phyloP scores from a whole-genome alignment of 2,113 vertebrate species.

The Gulo gulo region DNA sequence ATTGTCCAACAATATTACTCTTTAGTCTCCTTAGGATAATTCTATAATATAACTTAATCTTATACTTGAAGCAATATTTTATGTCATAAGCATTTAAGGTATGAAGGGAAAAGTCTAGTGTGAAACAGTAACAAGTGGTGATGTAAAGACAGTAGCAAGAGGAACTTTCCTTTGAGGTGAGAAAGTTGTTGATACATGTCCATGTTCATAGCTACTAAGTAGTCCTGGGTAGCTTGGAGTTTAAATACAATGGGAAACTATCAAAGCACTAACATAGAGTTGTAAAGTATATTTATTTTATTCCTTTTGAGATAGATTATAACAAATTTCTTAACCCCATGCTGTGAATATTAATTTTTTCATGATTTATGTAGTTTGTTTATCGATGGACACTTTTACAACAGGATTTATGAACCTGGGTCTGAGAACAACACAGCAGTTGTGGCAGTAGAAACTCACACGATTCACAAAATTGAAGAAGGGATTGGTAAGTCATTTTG shows the following conservation, averaged over 20 bases:
- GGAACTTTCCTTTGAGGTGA: not conserved
- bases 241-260: not conserved
- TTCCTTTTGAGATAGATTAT: conserved; percentile 23
- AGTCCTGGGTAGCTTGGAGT: not conserved
- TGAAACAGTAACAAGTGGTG: not conserved
- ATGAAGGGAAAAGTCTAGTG: not conserved
- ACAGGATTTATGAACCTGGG: conserved; percentile 89
- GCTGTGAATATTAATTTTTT: conserved; percentile 69
- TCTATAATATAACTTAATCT: not conserved
- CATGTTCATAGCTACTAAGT: not conserved
- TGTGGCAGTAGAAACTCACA: conserved; percentile 90
- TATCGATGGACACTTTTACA: conserved; percentile 77
- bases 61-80: not conserved
- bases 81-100: not conserved
- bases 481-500: conserved; percentile 84
- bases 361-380: conserved; percentile 55
- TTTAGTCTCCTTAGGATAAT: not conserved
- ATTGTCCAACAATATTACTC: not conserved
- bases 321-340: conserved; percentile 37
- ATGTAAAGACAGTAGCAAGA: conserved; percentile 6
- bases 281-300: conserved; percentile 29
- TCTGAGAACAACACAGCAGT: conserved; percentile 87
- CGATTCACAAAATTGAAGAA: conserved; percentile 88
- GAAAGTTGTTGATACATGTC: not conserved
- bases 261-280: not conserved